Base-by-base conservation (phyloP, 2,113 vertebrate genomes). In the Mesoclemmys tuberculata region DNA sequence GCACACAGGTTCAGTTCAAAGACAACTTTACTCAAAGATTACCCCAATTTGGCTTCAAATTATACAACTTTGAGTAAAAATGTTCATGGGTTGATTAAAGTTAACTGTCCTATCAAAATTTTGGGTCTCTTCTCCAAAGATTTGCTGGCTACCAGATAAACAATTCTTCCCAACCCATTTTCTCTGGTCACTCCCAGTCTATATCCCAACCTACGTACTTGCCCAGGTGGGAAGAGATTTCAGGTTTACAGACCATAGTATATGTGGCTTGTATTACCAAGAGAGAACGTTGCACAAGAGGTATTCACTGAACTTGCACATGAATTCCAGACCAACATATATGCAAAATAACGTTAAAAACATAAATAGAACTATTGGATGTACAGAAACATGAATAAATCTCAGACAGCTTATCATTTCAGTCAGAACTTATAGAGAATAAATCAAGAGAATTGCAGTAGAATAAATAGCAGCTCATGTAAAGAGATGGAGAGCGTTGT, bases 341-440 rank as follows among this genome's bases (percentile, higher is more conserved):
- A 51, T 38, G 2, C 6, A 75, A 79, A 14, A 90, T 10, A 2
- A 85, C 81, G 2, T 18, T 48, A 11, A 85, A 92, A 83, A 3
- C 4, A 71, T n/a, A 90, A 22, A 29, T 26, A 49, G 9, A 71
- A 2, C 4, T 75, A 35, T 2, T 55, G 24, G 71, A 71, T 7
- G 48, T 24, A 81, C 7, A 31, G 1, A 68, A 13, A 1, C 1
- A n/a, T 8, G 35, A 9, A 74, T 1, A 0, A 18, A 31, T n/a
- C 48, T 86, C 38, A 14, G 21, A 24, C 44, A 82, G 11, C 5
- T 64, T 93, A 49, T 90, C n/a, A 55, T 77, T 44, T 77, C 41
- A 77, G 74, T 44, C 27, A 46, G 74, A 77, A 10, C 10, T 56
- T 86, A 31, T 46, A 54, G 56, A 89, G 12, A 55, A 21, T 51